These are phyloP conservation scores for Exocentrus adspersus DNA, from an alignment of 2,888 invertebrate genomes.

Conservation along the genomic window DNA sequence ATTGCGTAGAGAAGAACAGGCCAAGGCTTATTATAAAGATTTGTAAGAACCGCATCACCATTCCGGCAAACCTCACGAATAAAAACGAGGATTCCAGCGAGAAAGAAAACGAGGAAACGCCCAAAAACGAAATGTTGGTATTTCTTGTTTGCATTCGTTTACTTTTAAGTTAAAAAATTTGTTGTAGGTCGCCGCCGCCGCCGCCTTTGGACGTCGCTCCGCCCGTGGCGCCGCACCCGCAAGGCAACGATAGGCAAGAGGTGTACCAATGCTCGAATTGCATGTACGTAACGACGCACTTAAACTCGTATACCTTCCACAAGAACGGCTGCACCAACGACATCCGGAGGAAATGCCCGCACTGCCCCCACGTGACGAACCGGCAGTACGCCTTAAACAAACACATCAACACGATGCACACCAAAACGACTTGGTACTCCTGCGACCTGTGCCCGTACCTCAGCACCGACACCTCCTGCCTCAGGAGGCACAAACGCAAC, in stretches of 20 bases:
- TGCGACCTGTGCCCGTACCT: slow-evolving; percentile 46
- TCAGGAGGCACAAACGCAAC: slow-evolving; percentile 37
- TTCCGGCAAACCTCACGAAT: neutral
- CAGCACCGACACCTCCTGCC: slow-evolving; percentile 42
- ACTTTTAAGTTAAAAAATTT: too few species aligned
- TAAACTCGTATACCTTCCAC: slow-evolving; percentile 21
- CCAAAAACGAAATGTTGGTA: slow-evolving; percentile 17
- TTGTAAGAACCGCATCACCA: slow-evolving; percentile 8
- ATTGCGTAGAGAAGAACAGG: neutral
- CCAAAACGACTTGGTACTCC: slow-evolving; percentile 40
- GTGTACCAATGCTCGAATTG: slow-evolving; percentile 32
- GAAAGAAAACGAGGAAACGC: slow-evolving; percentile 21
- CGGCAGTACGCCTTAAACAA: slow-evolving; percentile 37
- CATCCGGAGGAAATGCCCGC: slow-evolving; percentile 36
- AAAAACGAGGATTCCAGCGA: slow-evolving; percentile 19
- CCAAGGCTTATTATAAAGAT: slow-evolving; percentile 14
- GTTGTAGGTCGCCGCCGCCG: too few species aligned
- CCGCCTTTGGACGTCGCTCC: too few species aligned
- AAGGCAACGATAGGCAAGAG: slow-evolving; percentile 5
- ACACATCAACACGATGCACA: slow-evolving; percentile 45
- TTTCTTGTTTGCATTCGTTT: too few species aligned
- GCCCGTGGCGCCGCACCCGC: too few species aligned
- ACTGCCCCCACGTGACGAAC: slow-evolving; percentile 39
- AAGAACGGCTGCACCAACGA: slow-evolving; percentile 31
- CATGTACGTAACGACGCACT: slow-evolving; percentile 38